Conservation (phyloP, 2,797 vertebrate species). For the Lithobates pipiens region DNA sequence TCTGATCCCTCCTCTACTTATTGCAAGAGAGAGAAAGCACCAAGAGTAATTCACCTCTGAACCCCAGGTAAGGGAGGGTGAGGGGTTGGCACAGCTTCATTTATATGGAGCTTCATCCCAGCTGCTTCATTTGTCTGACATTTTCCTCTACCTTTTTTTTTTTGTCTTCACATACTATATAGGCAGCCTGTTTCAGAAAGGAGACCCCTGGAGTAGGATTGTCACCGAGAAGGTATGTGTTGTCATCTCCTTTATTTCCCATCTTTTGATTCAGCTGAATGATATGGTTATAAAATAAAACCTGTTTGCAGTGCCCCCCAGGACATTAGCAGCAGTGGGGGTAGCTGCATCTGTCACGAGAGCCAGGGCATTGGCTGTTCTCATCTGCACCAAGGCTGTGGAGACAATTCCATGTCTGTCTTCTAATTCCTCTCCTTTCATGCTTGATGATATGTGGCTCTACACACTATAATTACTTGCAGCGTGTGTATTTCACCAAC, state of each 20-base stretch:
- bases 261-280: background rate
- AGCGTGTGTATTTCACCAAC: background rate
- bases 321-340: slow-evolving; percentile 39
- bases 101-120: slow-evolving; percentile 30
- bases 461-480: slow-evolving; percentile 7
- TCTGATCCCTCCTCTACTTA: slow-evolving; percentile 43
- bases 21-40: slow-evolving; percentile 28
- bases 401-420: slow-evolving; percentile 26
- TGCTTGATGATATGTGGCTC: background rate
- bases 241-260: background rate
- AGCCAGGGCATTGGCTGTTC: slow-evolving; percentile 29
- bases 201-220: slow-evolving; percentile 25
- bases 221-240: slow-evolving; percentile 41
- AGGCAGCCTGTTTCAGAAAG: slow-evolving; percentile 23
- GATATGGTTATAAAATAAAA: slow-evolving; percentile 18
- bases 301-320: slow-evolving; percentile 35
- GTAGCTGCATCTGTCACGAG: slow-evolving; percentile 43
- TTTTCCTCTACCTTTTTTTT: slow-evolving; percentile 23
- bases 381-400: slow-evolving; percentile 35
- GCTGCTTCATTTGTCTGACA: slow-evolving; percentile 54
- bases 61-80: slow-evolving; percentile 54
- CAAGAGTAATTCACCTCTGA: slow-evolving; percentile 41
- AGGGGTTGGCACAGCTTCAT: slow-evolving; percentile 31
- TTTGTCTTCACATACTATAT: background rate
- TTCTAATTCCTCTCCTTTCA: background rate